These are phyloP conservation scores for Pegoplata infirma DNA, from an alignment of 2,888 invertebrate species.

Conservation along the genomic window DNA sequence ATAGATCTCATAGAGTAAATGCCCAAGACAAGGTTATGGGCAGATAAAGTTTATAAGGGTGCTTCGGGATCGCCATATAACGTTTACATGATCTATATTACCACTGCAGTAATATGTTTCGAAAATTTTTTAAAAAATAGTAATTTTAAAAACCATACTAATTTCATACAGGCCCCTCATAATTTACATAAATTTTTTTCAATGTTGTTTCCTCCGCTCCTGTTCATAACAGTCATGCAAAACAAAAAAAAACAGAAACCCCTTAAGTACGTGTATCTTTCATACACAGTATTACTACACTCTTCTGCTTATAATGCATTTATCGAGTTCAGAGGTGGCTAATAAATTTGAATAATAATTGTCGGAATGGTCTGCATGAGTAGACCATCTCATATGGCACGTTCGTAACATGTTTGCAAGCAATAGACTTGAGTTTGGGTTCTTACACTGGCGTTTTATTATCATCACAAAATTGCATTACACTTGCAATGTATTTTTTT, in stretches of 20 bases:
- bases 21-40: no score
- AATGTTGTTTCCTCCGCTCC: no score
- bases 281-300: neutral
- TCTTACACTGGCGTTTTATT: slow-evolving; percentile 19
- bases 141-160: no score
- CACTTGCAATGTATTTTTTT: slow-evolving; percentile 10
- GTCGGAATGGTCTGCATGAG: slow-evolving; percentile 70
- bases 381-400: neutral
- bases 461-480: slow-evolving; percentile 40
- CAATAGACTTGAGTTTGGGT: slow-evolving; percentile 11
- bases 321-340: slow-evolving; percentile 76
- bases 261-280: neutral
- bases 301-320: slow-evolving; percentile 73
- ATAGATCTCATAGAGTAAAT: no score
- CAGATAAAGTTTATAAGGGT: no score
- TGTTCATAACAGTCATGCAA: neutral
- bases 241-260: no score
- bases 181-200: no score
- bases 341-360: slow-evolving; percentile 77
- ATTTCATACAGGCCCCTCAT: no score
- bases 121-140: no score
- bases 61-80: no score
- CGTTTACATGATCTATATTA: no score
- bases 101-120: no score
- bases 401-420: neutral